Conservation (phyloP, 2,888 invertebrate genomes). For the Theretra japonica region DNA sequence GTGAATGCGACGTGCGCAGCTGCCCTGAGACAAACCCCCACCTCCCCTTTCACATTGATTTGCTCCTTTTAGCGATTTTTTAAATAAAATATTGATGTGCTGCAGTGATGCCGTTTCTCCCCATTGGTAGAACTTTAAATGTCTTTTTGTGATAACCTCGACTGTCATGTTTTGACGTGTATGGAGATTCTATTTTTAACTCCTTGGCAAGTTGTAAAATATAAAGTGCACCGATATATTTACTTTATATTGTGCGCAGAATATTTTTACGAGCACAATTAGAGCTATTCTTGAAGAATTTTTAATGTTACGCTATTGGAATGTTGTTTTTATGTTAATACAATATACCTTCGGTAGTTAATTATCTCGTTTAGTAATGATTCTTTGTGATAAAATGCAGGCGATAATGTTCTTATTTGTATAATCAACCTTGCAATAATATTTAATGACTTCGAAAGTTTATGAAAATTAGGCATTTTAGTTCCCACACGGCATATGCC, state of each 20-base stretch:
- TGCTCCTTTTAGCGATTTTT: slow-evolving; percentile 44
- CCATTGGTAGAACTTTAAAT: not conserved
- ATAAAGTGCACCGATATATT: not conserved
- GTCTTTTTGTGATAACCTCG: not conserved
- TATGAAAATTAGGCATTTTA: not conserved
- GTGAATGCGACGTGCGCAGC: slow-evolving; percentile 77
- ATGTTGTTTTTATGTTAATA: not conserved
- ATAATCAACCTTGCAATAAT: slow-evolving; percentile 1
- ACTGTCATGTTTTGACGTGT: not conserved
- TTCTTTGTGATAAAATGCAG: not conserved
- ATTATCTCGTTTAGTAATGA: not conserved
- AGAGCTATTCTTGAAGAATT: not conserved
- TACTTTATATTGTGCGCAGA: not conserved
- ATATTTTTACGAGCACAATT: slow-evolving; percentile 3
- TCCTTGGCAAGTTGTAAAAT: not conserved
- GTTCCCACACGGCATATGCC: not conserved
- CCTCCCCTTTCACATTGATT: slow-evolving; percentile 65
- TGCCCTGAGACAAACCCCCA: slow-evolving; percentile 65
- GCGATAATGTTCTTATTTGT: not conserved
- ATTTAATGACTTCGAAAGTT: not conserved
- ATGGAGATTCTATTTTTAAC: not conserved
- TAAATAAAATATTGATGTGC: slow-evolving; percentile 16
- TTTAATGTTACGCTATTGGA: not conserved
- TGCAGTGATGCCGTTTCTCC: not conserved
- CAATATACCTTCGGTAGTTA: not conserved